Evolutionary conservation across 1,140 invertebrate genomes (phyloP).

Genomic region (Drosophila dunni): DNA sequence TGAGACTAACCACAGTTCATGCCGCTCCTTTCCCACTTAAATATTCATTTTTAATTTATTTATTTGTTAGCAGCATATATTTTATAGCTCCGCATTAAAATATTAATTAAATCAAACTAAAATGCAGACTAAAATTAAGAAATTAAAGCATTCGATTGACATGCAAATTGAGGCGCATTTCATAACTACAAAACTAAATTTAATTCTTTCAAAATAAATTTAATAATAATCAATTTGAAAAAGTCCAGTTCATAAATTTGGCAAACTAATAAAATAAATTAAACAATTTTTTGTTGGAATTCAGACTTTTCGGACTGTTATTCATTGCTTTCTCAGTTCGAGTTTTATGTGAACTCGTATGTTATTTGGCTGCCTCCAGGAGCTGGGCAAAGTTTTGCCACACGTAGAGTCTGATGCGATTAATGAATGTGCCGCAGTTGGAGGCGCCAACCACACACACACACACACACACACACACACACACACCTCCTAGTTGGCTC

Average conservation of each 20-base stretch:
- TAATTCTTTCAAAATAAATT: no score
- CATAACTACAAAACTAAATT: not conserved
- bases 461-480: slow-evolving; percentile 13
- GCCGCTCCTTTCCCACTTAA: not conserved
- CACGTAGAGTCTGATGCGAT: slow-evolving; percentile 65
- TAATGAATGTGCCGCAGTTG: slow-evolving; percentile 54
- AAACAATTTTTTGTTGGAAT: not conserved
- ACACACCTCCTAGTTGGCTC: slow-evolving; percentile 8
- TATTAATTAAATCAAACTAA: not conserved
- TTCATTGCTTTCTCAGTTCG: slow-evolving; percentile 11
- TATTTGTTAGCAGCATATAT: no score
- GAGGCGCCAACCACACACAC: not conserved
- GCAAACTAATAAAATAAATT: not conserved
- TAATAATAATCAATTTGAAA: not conserved
- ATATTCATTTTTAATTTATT: not conserved
- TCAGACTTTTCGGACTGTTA: not conserved
- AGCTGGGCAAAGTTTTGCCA: slow-evolving; percentile 30
- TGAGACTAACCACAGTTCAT: not conserved
- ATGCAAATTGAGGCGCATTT: slow-evolving; percentile 11
- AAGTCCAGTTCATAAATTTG: not conserved
- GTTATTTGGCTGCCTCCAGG: slow-evolving; percentile 11
- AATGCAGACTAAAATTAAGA: not conserved
- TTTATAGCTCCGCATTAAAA: not conserved
- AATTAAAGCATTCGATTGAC: slow-evolving; percentile 4
- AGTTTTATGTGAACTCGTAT: not conserved